Evolutionary conservation across 2,113 vertebrate species (phyloP), one percentile per base, ranked within the genome.

Genomic region (Scophthalmus maximus): DNA sequence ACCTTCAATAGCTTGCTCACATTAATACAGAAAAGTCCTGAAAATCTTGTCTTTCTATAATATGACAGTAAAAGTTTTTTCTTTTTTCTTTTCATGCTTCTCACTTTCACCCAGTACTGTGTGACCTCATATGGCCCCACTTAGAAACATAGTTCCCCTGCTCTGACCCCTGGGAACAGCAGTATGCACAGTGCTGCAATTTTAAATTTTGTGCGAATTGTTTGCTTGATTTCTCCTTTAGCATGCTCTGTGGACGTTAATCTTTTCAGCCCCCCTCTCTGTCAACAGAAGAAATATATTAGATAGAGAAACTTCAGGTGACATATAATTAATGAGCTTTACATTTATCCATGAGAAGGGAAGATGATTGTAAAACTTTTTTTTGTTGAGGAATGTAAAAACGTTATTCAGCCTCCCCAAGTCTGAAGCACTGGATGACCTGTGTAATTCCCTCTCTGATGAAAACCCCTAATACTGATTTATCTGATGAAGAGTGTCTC

Each of bases 321-420:
- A 87, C 78, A 78, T 86, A 68, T 87, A 89, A 88, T 77, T 84
- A 89, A 91, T 91, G 79, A 79, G 71, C 87, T 87, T 82, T 87
- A 87, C 87, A 91, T 91, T 74, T 79, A 87, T 84, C 78, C 79
- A 81, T 73, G 82, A 89, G 76, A 82, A 77, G 78, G 30, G 63
- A 61, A 68, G 80, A 81, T 86, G 87, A 93, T 93, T 91, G 86
- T 80, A 90, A 87, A 92, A 89, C 50, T 87, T 91, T 32, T 8
- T 40, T 38, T 38, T 38, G 88, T 82, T 86, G 71, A 86, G 81
- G 87, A 84, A 81, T 80, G 67, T 81, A 72, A 87, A 84, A 70
- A 85, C 76, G 56, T 76, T 70, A 76, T 79, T 75, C 71, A 49
- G 71, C 60, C 20, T 88, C 83, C 76, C 70, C 36, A 68, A 69